Conservation (phyloP, 2,888 invertebrate genomes). For the Lydus trimaculatus region DNA sequence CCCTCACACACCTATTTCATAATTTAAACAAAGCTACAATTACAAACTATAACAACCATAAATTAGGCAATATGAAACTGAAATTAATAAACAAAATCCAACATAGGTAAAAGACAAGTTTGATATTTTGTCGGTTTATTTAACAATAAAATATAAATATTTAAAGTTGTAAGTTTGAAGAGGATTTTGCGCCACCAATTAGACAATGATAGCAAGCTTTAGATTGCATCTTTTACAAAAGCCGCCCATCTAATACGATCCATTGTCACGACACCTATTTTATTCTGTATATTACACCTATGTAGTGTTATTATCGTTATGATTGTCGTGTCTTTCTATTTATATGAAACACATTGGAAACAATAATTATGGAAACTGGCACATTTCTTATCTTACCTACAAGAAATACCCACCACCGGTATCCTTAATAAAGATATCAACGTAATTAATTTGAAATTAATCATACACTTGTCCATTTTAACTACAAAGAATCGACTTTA, state of each 20-base stretch:
- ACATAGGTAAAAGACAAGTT: background rate
- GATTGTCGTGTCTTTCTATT: background rate
- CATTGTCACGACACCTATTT: constrained; percentile 10
- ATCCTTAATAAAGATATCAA: background rate
- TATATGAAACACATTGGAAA: background rate
- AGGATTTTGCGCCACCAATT: constrained; percentile 1
- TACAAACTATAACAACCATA: constrained; percentile 10
- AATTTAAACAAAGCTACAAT: constrained; percentile 10
- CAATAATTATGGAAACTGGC: background rate
- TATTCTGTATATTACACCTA: no score
- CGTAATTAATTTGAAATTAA: background rate
- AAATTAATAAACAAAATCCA: constrained; percentile 3
- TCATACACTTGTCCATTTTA: background rate
- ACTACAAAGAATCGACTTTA: background rate
- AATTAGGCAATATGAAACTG: background rate
- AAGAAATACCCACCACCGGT: background rate
- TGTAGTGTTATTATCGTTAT: background rate
- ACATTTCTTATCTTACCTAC: background rate
- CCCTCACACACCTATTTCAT: background rate
- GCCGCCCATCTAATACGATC: constrained; percentile 16
- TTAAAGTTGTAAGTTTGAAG: background rate
- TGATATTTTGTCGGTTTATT: background rate
- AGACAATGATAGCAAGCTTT: background rate
- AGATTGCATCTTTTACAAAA: background rate
- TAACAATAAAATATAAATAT: constrained; percentile 4